Base-by-base conservation (phyloP, 2,797 vertebrate species). In the Halcyon badia region DNA sequence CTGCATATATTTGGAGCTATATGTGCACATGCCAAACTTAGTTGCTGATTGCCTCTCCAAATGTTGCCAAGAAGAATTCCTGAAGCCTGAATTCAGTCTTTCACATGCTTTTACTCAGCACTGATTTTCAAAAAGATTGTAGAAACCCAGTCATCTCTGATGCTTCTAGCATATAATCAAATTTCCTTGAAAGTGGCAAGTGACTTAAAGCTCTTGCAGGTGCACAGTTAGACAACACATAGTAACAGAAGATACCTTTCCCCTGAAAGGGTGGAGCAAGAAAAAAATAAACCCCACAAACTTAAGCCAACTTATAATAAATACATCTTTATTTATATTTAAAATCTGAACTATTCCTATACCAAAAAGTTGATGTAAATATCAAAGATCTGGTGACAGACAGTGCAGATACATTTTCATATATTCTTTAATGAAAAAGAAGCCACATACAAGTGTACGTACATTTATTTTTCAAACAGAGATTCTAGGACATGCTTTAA, bases 391-490 rank as follows among this genome's bases (percentile, higher is more conserved):
- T 69, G 9, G 70, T 76, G 26, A 30, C 9, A 61, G 42, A 57
- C 2, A 64, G 30, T 24, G 9, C 48, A 94, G 49, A 52, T 31
- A 37, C 3, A 71, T 35, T 72, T 28, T 69, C 16, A 85, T 37
- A 41, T 2, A 22, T 35, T 68, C 30, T 9, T 75, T 66, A 37
- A 65, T 8, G 5, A 61, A 41, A 71, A 52, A 52, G 35, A 61
- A 10, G 2, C 0, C 11, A 6, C 4, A 24, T 11, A 44, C 0
- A 33, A 49, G 16, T 28, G 21, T 44, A 78, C 8, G 2, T 19
- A 78, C n/a, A 37, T 33, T 88, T 88, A 12, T 6, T 80, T 78
- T 65, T 33, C 30, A 51, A 73, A 31, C 6, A 78, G 8, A n/a
- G 48, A 39, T 10, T 12, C 2, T 61, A 42, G 9, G 31, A 46